Evolutionary conservation across 1,140 invertebrate species (phyloP), one percentile per base, ranked within the genome.

Genomic region (Sinonovacula constricta): DNA sequence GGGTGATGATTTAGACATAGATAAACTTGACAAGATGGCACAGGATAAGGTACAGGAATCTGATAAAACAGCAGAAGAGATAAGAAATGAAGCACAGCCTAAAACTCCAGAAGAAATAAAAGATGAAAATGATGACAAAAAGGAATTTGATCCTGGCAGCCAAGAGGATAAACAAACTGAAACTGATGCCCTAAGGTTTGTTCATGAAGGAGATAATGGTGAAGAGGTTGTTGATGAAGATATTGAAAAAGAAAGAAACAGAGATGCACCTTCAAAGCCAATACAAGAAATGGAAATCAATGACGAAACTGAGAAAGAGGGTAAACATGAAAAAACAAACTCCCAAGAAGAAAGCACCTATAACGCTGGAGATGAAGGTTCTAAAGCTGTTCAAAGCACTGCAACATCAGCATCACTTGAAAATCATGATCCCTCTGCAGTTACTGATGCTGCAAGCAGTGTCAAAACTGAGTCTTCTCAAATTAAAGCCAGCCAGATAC

Each of bases 181-280:
- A 45, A 45, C 7, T 45, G 39, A 45, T 45, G 39, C 7, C 7
- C 18, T 45, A 18, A 45, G 18, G 39, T 45, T 45, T 45, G 39
- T 45, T 45, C 39, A 45, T 45, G 39, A 10, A 10, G 39, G 18
- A 10, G 39, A 18, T 7, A 18, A 7, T 45, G 39, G 39, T 18
- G 18, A 45, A 3, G 30, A 4, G 18, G 30, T 60, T 2, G 3
- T 24, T 3, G 57, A 60, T 2, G 15, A 60, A 28, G 62, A 76
- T 24, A 66, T 76, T 33, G 51, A 31, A 28, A 71, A 1, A 34
- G 49, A 57, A 39, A 53, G 36, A 31, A 26, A 18, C 28, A 63
- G 28, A 31, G 33, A 56, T 30, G 56, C 14, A 39, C 5, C 12
- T 31, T 36, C 36, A 12, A 15, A 34, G 60, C 4, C 31, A 24